phyloP scores from a whole-genome alignment of 92 coral and sea anemone genomes.

The Nematostella vectensis region DNA sequence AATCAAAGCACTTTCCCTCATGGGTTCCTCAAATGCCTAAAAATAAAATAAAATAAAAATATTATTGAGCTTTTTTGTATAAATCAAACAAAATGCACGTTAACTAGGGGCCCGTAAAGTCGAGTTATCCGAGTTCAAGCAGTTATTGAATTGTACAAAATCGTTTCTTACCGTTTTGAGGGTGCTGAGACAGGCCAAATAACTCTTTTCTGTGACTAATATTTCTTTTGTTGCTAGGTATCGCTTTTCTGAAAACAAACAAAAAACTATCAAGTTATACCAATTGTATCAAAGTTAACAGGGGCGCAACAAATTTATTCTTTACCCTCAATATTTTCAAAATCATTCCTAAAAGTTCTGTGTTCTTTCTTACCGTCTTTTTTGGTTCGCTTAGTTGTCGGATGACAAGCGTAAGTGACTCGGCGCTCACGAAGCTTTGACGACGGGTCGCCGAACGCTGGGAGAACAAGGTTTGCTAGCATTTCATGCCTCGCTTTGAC shows the following conservation, averaged over 20 bases:
- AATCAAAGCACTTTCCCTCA: slow-evolving; percentile 50
- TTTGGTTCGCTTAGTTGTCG: slow-evolving; percentile 53
- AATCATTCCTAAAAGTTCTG: no score
- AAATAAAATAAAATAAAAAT: background rate
- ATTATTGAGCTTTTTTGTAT: no score
- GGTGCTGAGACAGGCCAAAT: slow-evolving; percentile 72
- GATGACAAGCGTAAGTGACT: slow-evolving; percentile 67
- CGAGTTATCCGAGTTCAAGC: no score
- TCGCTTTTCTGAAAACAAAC: slow-evolving; percentile 62
- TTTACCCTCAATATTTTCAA: no score
- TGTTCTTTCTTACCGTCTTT: slow-evolving; percentile 95
- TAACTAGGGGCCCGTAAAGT: no score
- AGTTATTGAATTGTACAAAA: no score
- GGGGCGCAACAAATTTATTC: no score
- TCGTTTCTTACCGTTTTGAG: slow-evolving; percentile 71
- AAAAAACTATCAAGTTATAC: background rate
- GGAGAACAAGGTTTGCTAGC: slow-evolving; percentile 90
- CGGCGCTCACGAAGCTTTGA: slow-evolving; percentile 57
- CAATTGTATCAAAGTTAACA: background rate
- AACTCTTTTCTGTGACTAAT: slow-evolving; percentile 88
- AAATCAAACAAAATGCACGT: no score
- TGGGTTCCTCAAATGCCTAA: slow-evolving; percentile 82
- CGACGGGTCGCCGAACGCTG: slow-evolving; percentile 52
- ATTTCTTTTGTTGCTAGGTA: slow-evolving; percentile 82
- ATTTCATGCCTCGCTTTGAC: slow-evolving; percentile 91